A percentile compares a stretch with the other conserved stretches of the same genome.
phyloP scores from a whole-genome alignment of 1,140 invertebrate genomes.

The Drosophila sechellia region DNA sequence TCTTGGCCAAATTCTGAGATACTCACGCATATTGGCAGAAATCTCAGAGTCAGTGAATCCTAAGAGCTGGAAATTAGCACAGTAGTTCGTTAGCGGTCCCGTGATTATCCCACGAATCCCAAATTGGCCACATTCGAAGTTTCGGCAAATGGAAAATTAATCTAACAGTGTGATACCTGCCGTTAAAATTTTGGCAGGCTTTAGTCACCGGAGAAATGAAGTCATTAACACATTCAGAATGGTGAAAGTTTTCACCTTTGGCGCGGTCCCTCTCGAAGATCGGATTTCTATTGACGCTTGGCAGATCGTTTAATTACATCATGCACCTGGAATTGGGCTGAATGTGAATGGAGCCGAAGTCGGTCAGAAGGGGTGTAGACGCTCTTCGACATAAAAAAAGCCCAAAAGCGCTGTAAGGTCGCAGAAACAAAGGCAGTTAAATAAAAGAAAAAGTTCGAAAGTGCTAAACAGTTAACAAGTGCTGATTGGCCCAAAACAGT shows the following conservation, averaged over 20 bases:
- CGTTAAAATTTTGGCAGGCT: constrained; percentile 22
- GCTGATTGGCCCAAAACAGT: constrained; percentile 20
- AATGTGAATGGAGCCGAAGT: constrained; percentile 42
- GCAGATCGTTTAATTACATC: constrained; percentile 59
- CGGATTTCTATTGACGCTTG: constrained; percentile 54
- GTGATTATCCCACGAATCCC: constrained; percentile 4
- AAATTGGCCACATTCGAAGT: constrained; percentile 24
- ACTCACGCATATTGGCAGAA: constrained; percentile 12
- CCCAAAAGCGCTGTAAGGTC: constrained; percentile 15
- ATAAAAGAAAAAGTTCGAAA: constrained; percentile 42
- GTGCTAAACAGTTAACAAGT: constrained; percentile 37
- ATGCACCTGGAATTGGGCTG: constrained; percentile 41
- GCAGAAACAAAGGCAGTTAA: constrained; percentile 13
- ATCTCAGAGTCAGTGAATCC: constrained; percentile 2
- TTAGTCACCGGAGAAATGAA: constrained; percentile 62
- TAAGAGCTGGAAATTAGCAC: constrained; percentile 3
- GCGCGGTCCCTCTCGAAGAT: constrained; percentile 21
- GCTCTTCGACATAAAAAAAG: constrained; percentile 30
- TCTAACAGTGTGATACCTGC: constrained; percentile 30
- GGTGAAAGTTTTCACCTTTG: constrained; percentile 71
- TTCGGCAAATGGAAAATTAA: constrained; percentile 42
- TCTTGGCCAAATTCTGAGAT: constrained; percentile 14
- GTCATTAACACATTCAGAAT: constrained; percentile 73
- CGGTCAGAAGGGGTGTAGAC: constrained; percentile 27
- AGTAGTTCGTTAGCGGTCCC: background rate